Conservation (phyloP, 2,797 vertebrate species). For the Cichlasoma orientale region DNA sequence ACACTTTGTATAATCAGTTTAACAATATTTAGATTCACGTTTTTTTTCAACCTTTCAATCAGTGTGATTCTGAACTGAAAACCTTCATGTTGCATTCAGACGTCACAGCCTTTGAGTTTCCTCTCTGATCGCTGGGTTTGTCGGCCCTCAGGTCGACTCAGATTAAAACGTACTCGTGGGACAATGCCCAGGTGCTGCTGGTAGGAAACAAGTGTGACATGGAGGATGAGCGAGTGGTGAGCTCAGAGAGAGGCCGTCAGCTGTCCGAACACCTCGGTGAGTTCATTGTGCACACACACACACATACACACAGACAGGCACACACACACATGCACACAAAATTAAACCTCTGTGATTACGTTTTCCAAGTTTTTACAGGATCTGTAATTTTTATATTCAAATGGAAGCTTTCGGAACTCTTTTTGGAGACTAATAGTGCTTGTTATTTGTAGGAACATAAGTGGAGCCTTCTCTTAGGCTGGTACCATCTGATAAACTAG, state of each 20-base stretch:
- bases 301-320: too few relatives aligned
- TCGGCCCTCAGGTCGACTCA: slow-evolving; percentile 89
- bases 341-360: too few relatives aligned
- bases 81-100: background rate
- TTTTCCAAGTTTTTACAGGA: background rate
- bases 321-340: background rate
- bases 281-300: slow-evolving; percentile 20
- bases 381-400: background rate
- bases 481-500: background rate
- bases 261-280: slow-evolving; percentile 94
- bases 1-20: background rate
- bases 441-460: background rate
- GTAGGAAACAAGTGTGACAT: slow-evolving; percentile 98
- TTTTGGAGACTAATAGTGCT: background rate
- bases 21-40: background rate
- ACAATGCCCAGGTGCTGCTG: slow-evolving; percentile 95
- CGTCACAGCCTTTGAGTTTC: background rate
- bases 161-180: slow-evolving; percentile 98
- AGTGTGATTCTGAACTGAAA: background rate
- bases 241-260: slow-evolving; percentile 90
- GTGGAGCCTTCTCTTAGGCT: background rate
- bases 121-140: slow-evolving; percentile 17
- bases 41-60: background rate
- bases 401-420: background rate
- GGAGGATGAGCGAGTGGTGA: slow-evolving; percentile 94